Conservation (phyloP, 2,113 vertebrate genomes). For the Scortum barcoo region DNA sequence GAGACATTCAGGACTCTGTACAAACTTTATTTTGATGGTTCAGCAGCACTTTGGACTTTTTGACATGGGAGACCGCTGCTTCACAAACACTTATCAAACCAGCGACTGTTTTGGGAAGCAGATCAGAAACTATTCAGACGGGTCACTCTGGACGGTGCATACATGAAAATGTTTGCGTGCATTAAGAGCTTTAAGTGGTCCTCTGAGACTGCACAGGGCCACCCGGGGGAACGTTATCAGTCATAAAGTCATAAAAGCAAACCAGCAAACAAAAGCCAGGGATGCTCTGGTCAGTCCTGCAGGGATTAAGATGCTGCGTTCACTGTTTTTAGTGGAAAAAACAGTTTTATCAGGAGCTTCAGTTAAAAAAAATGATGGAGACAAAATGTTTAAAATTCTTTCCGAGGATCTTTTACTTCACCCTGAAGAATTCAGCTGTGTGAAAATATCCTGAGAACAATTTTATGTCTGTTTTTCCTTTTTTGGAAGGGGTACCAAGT, state of each 20-base stretch:
- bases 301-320: not conserved
- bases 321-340: not conserved
- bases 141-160: no score
- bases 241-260: no score
- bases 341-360: not conserved
- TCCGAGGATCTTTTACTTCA: not conserved
- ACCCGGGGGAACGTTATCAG: not conserved
- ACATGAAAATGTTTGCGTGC: no score
- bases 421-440: not conserved
- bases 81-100: no score
- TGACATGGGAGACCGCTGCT: no score
- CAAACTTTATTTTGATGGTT: no score
- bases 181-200: not conserved
- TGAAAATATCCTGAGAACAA: slow-evolving; percentile 23
- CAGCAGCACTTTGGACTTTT: no score
- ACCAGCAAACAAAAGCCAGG: not conserved
- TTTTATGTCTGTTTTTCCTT: slow-evolving; percentile 3
- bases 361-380: not conserved
- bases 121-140: no score
- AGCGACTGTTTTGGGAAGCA: no score
- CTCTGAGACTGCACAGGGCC: no score
- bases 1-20: no score
- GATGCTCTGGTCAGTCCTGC: not conserved
- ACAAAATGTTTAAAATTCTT: not conserved
- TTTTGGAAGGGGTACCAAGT: not conserved